These are phyloP conservation scores for Himalopsyche japonica DNA, from an alignment of 2,888 invertebrate species.

Conservation along the genomic window DNA sequence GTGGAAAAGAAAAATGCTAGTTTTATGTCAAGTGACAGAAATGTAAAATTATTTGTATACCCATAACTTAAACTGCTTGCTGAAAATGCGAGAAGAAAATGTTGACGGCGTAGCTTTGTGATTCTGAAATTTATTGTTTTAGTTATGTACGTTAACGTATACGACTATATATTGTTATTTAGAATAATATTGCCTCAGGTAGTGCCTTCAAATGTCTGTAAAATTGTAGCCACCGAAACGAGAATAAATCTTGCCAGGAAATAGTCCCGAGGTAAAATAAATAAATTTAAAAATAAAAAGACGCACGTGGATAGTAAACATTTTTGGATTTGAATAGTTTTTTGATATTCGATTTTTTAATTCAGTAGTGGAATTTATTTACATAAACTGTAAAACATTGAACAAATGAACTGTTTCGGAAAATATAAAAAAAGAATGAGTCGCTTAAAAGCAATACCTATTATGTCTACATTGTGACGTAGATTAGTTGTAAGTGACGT, in stretches of 20 bases:
- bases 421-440: no score
- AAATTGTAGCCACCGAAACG: neutral
- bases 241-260: neutral
- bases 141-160: neutral
- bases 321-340: neutral
- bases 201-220: no score
- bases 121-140: neutral
- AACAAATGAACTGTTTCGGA: no score
- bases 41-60: neutral
- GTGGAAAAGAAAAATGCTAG: no score
- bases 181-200: neutral
- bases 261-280: neutral
- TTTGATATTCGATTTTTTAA: no score
- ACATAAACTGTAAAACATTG: no score
- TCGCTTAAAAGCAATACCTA: no score
- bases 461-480: no score
- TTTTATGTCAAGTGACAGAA: neutral
- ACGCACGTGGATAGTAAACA: neutral
- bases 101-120: neutral
- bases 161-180: neutral
- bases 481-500: no score
- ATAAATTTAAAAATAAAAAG: neutral
- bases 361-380: no score
- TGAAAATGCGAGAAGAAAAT: neutral
- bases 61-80: neutral